A percentile compares a stretch with the other conserved stretches of the same genome.
These are phyloP conservation scores for Procambarus virginalis DNA, from an alignment of 1,140 invertebrate genomes.

Conservation along the genomic window DNA sequence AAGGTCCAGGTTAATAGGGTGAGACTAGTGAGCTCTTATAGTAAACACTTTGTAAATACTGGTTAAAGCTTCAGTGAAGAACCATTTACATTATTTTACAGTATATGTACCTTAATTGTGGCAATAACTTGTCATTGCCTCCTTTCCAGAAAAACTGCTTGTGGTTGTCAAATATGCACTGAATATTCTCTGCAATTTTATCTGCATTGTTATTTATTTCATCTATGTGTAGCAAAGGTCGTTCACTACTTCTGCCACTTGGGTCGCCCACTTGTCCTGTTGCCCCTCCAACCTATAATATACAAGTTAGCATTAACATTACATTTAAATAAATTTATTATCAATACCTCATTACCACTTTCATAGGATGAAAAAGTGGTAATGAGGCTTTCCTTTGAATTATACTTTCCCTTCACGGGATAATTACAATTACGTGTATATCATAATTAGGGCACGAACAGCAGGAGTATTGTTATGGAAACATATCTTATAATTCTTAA, in stretches of 20 bases:
- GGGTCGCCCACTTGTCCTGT: conserved; percentile 97
- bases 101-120: conserved; percentile 72
- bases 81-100: neutral
- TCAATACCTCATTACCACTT: no score
- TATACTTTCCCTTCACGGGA: no score
- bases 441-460: no score
- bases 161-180: conserved; percentile 90
- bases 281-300: conserved; percentile 84
- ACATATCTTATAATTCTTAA: no score
- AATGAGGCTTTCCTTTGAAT: no score
- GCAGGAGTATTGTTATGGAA: no score
- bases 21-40: no score
- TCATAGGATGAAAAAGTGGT: no score
- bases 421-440: no score
- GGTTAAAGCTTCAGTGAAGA: neutral
- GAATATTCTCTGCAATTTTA: conserved; percentile 83
- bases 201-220: conserved; percentile 81
- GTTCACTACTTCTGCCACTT: conserved; percentile 80
- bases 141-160: conserved; percentile 84
- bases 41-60: no score
- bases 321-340: no score
- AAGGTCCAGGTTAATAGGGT: no score
- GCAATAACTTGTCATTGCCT: conserved; percentile 68
- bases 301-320: neutral
- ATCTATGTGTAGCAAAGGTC: conserved; percentile 76